Evolutionary conservation across 2,888 invertebrate genomes (phyloP).

Genomic region (Apoda limacodes): DNA sequence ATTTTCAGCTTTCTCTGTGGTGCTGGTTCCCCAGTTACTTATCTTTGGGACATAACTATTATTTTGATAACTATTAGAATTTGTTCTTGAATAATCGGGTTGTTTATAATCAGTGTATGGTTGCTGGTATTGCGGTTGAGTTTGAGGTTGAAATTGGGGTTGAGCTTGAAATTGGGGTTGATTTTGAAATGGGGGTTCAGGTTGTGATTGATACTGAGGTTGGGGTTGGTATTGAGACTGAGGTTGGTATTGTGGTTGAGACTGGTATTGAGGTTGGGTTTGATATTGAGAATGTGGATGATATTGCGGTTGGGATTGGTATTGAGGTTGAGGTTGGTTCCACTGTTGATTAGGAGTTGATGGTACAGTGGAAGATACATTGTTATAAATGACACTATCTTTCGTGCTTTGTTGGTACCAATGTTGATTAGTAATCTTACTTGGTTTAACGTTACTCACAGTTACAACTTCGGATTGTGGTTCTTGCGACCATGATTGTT

Average conservation of each 20-base stretch:
- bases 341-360: slow-evolving; percentile 19
- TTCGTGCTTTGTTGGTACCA: slow-evolving; percentile 53
- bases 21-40: slow-evolving; percentile 22
- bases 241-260: slow-evolving; percentile 14
- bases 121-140: slow-evolving; percentile 25
- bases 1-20: too few species aligned
- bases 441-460: slow-evolving; percentile 58
- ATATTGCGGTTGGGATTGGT: slow-evolving; percentile 20
- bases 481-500: slow-evolving; percentile 43
- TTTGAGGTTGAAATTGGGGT: slow-evolving; percentile 12
- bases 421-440: slow-evolving; percentile 52
- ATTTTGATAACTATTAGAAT: slow-evolving; percentile 33
- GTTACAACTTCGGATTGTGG: slow-evolving; percentile 55
- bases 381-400: slow-evolving; percentile 40
- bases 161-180: slow-evolving; percentile 23
- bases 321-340: slow-evolving; percentile 25
- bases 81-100: slow-evolving; percentile 31
- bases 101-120: slow-evolving; percentile 34
- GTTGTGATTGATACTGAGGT: slow-evolving; percentile 16
- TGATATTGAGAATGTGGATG: slow-evolving; percentile 19
- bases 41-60: slow-evolving; percentile 26
- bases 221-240: slow-evolving; percentile 23
- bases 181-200: slow-evolving; percentile 13
- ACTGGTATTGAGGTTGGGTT: slow-evolving; percentile 25
- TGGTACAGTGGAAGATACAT: slow-evolving; percentile 30